A percentile compares a stretch with the other conserved stretches of the same genome.
Conservation (phyloP, 2,888 invertebrate species). For the Ecliptopera silaceata region DNA sequence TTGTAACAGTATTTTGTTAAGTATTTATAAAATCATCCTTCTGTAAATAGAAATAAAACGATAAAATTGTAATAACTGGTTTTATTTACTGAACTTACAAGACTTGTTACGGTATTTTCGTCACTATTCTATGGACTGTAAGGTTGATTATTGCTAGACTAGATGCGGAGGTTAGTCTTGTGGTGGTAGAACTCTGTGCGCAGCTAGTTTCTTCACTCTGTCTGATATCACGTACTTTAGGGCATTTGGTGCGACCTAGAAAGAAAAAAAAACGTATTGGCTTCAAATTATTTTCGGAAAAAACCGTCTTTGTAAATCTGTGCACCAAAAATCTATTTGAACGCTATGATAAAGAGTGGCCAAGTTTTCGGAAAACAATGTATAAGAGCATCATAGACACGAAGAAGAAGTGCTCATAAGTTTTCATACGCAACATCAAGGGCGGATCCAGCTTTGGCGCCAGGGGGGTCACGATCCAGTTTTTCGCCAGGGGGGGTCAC, state of each 20-base stretch:
- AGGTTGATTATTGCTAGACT: not conserved
- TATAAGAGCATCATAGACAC: no score
- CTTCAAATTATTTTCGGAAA: no score
- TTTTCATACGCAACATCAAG: no score
- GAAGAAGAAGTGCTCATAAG: no score
- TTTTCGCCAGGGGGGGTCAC: no score
- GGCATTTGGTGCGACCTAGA: slow-evolving; percentile 65
- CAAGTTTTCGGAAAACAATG: no score
- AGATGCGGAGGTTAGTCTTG: slow-evolving; percentile 11
- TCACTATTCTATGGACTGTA: slow-evolving; percentile 1
- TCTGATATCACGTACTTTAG: slow-evolving; percentile 69
- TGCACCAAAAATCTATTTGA: no score
- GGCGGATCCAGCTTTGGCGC: no score
- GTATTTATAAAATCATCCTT: slow-evolving; percentile 24
- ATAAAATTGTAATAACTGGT: slow-evolving; percentile 42
- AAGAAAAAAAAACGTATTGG: no score
- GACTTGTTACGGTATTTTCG: slow-evolving; percentile 12
- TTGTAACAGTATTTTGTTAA: slow-evolving; percentile 50
- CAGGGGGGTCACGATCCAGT: no score
- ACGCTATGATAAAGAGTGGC: no score
- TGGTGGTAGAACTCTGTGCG: slow-evolving; percentile 54
- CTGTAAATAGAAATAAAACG: slow-evolving; percentile 63
- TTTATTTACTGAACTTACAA: slow-evolving; percentile 21
- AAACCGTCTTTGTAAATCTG: no score
- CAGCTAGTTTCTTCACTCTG: slow-evolving; percentile 65